Evolutionary conservation across 2,888 invertebrate genomes (phyloP), one percentile per base, ranked within the genome.

Genomic region (Ptychoptera contaminata): DNA sequence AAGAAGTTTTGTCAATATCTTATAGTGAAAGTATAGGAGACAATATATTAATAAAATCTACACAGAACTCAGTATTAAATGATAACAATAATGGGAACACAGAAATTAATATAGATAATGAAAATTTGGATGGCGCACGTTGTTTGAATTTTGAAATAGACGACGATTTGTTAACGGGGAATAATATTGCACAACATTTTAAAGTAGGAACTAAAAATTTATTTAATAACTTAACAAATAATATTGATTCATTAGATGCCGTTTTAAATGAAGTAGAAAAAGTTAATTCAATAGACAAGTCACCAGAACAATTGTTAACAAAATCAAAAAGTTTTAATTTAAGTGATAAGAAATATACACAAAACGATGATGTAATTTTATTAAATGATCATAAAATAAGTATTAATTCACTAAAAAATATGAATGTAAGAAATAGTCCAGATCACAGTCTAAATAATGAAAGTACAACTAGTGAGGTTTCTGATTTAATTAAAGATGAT

Each of bases 391-490:
- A 48, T 35, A 46, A 48, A 44, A 40, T 50, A 16, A 50, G 48
- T 32, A 31, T 49, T 16, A 43, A 44, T 40, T 46, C 49, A 14
- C 44, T 50, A 31, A 46, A 47, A 16, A 41, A 43, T 31, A 16
- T 43, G 35, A 44, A 48, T 29, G 16, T 14, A 31, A 29, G 11
- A 12, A 23, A 12, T 15, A 44, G 37, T 12, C 37, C 11, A 23
- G 47, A 51, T 2, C 52, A 53, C 35, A 61, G 60, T 42, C 47
- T 58, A 5, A 57, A 56, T 36, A 62, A 62, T 46, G 61, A 65
- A 47, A 61, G 61, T 47, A 65, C 65, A 16, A 57, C 62, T 2
- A 58, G 63, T 47, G 65, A 65, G 52, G 60, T 64, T 1, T 65
- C 65, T 0, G 65, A 65, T 23, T 39, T 48, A 15, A 51, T 62